These are phyloP conservation scores for Wiebesia pumilae DNA, from an alignment of 1,140 invertebrate species.

Conservation along the genomic window DNA sequence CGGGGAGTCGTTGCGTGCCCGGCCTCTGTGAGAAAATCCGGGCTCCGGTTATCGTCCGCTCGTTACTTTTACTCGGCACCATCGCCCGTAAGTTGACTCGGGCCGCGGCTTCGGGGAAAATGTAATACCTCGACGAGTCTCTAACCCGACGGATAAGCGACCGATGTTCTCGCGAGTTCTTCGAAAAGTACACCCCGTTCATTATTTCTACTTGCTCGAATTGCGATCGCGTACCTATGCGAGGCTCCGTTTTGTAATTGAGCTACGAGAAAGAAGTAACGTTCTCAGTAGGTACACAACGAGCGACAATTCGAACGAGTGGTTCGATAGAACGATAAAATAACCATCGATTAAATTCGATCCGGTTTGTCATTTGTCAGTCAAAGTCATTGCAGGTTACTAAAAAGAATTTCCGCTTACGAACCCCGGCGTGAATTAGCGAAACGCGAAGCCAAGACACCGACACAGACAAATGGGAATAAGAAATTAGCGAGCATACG, in stretches of 20 bases:
- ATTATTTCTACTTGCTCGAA: background rate
- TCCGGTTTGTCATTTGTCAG: background rate
- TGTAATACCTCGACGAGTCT: too few species aligned
- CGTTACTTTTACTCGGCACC: background rate
- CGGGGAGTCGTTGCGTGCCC: background rate
- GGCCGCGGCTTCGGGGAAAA: background rate
- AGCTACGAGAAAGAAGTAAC: background rate
- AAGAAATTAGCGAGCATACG: conserved; percentile 36
- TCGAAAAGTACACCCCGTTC: background rate
- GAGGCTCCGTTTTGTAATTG: background rate
- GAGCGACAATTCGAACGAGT: background rate
- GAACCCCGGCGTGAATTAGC: conserved; percentile 25
- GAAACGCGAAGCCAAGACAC: background rate
- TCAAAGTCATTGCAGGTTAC: background rate
- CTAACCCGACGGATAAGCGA: too few species aligned
- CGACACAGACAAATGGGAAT: background rate
- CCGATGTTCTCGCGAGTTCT: too few species aligned
- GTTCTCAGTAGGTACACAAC: background rate
- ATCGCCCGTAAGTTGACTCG: too few species aligned
- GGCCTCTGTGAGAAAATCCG: background rate
- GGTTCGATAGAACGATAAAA: background rate
- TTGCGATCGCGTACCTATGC: background rate
- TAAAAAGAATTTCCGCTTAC: background rate
- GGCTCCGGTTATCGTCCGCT: background rate
- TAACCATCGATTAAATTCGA: background rate